Base-by-base conservation (phyloP, 1,140 invertebrate genomes). In the Vanessa tameamea region DNA sequence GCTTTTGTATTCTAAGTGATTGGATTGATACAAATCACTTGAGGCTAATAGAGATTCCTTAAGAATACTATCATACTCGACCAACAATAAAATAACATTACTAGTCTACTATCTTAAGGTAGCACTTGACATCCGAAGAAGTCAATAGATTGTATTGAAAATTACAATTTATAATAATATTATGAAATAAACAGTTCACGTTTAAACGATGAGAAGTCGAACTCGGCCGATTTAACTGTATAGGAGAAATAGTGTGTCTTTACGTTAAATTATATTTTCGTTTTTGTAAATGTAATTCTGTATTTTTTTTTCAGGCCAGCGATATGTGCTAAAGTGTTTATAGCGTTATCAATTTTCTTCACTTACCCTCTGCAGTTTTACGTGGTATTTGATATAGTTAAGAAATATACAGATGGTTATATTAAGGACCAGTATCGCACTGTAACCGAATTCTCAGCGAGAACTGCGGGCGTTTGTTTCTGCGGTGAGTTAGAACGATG, bases 301-400 rank as follows among this genome's bases (percentile, higher is more conserved):
- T 64, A 4, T 59, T 37, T 73, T 78, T 69, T 16, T 91, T 93
- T 64, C 84, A 95, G 93, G 76, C 92, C 96, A 66, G 97, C 95
- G 50, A 95, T 97, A 82, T 89, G 94, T 6, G 97, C 97, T 9
- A 97, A 98, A 91, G 84, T 98, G 4, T 94, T 96, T 72, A 98
- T 99, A 88, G 96, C 97, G 0, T 71, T 97, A 5, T 96, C 97
- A 0, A 97, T 99, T 61, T 96, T 98, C 75, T 96, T 98, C 78
- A 97, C 97, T 0, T 99, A 97, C 87, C 97, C 96, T 2, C 94
- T 99, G 0, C 98, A 99, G 90, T 97, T 97, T 80, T 98, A 96
- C 86, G 97, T 99, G 0, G 97, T 98, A 7, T 94, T 95, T 59
- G 95, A 96, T 64, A 96, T 97, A 53, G 94, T 96, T 3, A 96